Conservation (phyloP, 2,797 vertebrate species). For the Mus caroli region DNA sequence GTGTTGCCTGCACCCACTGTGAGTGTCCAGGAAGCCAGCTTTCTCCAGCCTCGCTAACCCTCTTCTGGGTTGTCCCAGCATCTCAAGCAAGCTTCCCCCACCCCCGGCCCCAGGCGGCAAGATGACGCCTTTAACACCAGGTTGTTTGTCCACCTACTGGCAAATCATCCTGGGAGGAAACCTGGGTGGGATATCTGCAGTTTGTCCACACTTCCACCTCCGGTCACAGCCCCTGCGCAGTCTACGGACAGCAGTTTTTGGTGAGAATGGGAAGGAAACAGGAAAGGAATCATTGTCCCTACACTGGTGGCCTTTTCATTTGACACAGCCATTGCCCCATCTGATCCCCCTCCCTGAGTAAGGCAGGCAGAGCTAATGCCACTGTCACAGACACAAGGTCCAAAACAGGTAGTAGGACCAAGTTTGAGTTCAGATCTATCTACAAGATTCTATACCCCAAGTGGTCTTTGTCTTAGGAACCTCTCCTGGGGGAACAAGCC, state of each 20-base stretch:
- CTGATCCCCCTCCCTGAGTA: no score
- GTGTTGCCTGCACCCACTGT: accelerated
- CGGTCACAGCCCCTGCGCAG: neutral
- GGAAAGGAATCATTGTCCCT: neutral
- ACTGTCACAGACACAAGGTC: accelerated
- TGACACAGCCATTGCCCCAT: neutral
- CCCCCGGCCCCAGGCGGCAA: neutral
- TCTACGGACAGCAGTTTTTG: neutral
- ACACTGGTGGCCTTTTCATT: accelerated
- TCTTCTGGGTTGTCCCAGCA: neutral
- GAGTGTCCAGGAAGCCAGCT: neutral
- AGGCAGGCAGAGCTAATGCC: neutral
- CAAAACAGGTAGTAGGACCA: no score
- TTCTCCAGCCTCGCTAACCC: no score
- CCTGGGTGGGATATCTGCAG: neutral
- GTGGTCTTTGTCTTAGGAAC: neutral
- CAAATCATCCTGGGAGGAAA: neutral
- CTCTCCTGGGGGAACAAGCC: neutral
- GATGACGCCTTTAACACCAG: neutral
- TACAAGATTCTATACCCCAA: neutral
- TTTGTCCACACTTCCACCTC: neutral
- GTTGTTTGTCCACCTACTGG: neutral
- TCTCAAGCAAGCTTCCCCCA: neutral
- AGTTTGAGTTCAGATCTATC: neutral
- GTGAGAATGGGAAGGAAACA: neutral